Evolutionary conservation across 1,140 invertebrate species (phyloP).

Genomic region (Drosophila repleta): DNA sequence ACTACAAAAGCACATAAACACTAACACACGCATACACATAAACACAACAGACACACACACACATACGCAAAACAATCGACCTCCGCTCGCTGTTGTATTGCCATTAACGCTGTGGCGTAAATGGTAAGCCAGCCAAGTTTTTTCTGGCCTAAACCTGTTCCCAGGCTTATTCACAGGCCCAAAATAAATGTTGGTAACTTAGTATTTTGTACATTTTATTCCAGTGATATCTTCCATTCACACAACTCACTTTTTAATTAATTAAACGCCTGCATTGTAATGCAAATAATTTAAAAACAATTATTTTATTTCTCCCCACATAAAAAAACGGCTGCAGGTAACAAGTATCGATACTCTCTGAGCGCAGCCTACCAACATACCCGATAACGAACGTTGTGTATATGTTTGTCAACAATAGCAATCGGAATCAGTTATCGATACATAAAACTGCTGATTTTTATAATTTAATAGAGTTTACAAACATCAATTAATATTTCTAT

Average conservation of each 20-base stretch:
- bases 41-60: conserved; percentile 40
- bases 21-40: conserved; percentile 41
- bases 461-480: not conserved
- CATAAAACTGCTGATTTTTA: not conserved
- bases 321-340: conserved; percentile 53
- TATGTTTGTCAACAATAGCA: conserved; percentile 6
- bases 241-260: conserved; percentile 59
- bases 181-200: conserved; percentile 28
- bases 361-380: conserved; percentile 26
- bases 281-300: conserved; percentile 47
- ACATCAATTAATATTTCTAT: not conserved
- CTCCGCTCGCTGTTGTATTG: conserved; percentile 64
- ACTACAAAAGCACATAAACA: conserved; percentile 39
- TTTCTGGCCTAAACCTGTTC: conserved; percentile 79
- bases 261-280: conserved; percentile 53
- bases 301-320: conserved; percentile 46
- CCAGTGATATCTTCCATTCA: not conserved
- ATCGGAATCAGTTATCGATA: conserved; percentile 17
- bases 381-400: conserved; percentile 25
- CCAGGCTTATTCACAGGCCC: conserved; percentile 61
- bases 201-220: conserved; percentile 18
- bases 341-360: conserved; percentile 44
- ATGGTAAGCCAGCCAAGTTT: conserved; percentile 80
- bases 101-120: conserved; percentile 69
- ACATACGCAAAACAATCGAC: conserved; percentile 72